Evolutionary conservation across 2,888 invertebrate species (phyloP), one percentile per base, ranked within the genome.

Genomic region (Prosopocoilus inquinatus): DNA sequence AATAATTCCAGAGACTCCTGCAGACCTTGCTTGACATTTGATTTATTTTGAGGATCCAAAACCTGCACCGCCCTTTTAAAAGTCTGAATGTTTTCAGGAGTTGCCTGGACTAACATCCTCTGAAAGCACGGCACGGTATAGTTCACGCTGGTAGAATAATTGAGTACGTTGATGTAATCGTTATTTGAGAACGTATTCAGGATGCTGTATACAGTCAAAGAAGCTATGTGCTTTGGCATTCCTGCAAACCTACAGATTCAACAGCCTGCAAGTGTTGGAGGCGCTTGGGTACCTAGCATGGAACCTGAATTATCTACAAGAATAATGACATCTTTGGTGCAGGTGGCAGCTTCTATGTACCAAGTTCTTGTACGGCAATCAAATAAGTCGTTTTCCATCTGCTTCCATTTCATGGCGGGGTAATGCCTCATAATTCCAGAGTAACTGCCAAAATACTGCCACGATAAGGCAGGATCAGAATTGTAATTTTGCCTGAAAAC

Each of bases 271-370:
- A 36, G 36, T 36, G n/a, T 1, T 41, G 41, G 1, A 41, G 12
- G 15, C 15, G 13, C 15, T 4, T 28, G 20, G 20, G 20, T 64
- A 75, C 97, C 98, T 32, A 88, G 89, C 98, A 99, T 99, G 13
- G 96, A 97, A 12, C 99, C 99, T 47, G 96, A 96, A 53, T 89
- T 87, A 74, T 99, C 99, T 59, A 99, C 82, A 51, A 99, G 81
- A 56, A 99, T 95, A 28, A 99, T 86, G 66, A 99, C 89, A 71
- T 98, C 97, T 79, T 99, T 99, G 7, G 97, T 95, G 69, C 96
- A 96, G 0, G 97, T 96, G 0, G 98, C 95, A 0, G 97, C 97
- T 79, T 96, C 94, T 62, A 98, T 95, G 75, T 95, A 99, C 96
- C 96, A 97, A 39, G 93, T 91, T 55, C 91, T 83, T 43, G 91